phyloP scores from a whole-genome alignment of 2,113 vertebrate species.

The Oryzias celebensis region DNA sequence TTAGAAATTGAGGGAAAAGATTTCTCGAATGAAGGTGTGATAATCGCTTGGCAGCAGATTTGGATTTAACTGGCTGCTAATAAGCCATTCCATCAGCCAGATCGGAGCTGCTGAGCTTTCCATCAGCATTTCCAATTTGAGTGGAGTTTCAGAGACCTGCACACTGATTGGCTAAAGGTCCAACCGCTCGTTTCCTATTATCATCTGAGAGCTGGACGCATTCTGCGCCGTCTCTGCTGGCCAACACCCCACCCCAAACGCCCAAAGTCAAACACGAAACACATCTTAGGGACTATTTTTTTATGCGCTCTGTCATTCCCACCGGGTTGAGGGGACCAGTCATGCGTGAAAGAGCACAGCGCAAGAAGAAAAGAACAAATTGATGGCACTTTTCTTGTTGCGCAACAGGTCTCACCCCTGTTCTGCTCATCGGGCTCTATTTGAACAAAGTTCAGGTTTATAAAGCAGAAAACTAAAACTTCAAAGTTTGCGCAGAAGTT shows the following conservation, averaged over 20 bases:
- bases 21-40: constrained; percentile 38
- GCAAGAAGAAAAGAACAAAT: not conserved
- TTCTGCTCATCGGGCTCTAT: constrained; percentile 8
- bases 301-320: not conserved
- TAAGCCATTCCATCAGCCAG: constrained; percentile 30
- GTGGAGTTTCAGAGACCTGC: constrained; percentile 30
- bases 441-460: too few species aligned
- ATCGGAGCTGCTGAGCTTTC: constrained; percentile 24
- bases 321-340: not conserved
- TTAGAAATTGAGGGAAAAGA: constrained; percentile 31
- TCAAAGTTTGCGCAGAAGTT: constrained; percentile 23
- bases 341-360: not conserved
- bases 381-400: constrained; percentile 33
- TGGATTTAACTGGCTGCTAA: constrained; percentile 49
- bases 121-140: constrained; percentile 44
- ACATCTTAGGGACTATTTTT: not conserved
- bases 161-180: constrained; percentile 44
- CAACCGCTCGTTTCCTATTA: constrained; percentile 40
- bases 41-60: constrained; percentile 47
- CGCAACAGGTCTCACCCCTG: constrained; percentile 72
- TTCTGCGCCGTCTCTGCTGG: constrained; percentile 37
- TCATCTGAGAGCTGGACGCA: constrained; percentile 23
- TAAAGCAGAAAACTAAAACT: constrained; percentile 9
- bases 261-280: constrained; percentile 18
- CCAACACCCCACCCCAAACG: constrained; percentile 49